These are phyloP conservation scores for Melanotaenia boesemani DNA, from an alignment of 2,797 vertebrate genomes.

Conservation along the genomic window DNA sequence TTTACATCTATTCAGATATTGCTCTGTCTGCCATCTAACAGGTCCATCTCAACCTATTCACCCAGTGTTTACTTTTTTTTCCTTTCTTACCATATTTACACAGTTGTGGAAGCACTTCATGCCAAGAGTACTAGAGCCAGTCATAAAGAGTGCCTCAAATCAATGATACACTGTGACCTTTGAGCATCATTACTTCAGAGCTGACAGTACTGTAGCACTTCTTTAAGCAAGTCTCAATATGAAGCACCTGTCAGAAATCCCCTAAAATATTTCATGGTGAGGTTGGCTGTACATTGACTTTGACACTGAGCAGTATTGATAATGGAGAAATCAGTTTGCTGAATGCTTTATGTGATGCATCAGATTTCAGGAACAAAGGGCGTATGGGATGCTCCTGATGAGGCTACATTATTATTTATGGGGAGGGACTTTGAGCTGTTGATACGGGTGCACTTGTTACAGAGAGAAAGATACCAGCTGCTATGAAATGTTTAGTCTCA, in stretches of 20 bases:
- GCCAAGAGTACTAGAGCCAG: constrained; percentile 28
- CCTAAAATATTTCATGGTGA: constrained; percentile 39
- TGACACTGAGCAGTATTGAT: constrained; percentile 44
- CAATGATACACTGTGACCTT: constrained; percentile 65
- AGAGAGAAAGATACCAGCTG: constrained; percentile 5
- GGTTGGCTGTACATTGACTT: constrained; percentile 49
- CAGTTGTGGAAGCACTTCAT: constrained; percentile 38
- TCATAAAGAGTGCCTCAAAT: constrained; percentile 59
- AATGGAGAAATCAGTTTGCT: constrained; percentile 27
- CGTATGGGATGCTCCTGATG: constrained; percentile 11
- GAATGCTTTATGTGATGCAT: constrained; percentile 44
- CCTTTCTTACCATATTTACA: constrained; percentile 9
- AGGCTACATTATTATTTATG: constrained; percentile 61
- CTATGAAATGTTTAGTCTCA: constrained; percentile 15
- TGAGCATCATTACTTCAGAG: constrained; percentile 57
- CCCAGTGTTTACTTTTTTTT: neutral
- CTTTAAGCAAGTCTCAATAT: constrained; percentile 31
- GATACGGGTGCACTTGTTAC: constrained; percentile 18
- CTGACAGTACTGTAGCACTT: constrained; percentile 41
- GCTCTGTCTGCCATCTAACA: constrained; percentile 7
- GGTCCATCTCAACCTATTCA: constrained; percentile 15
- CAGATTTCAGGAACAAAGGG: constrained; percentile 10
- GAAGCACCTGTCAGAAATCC: constrained; percentile 32
- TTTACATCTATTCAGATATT: neutral
- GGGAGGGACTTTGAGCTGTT: constrained; percentile 25